A percentile compares a stretch with the other conserved stretches of the same genome.
phyloP scores from a whole-genome alignment of 2,888 invertebrate species.

The Acrobasis repandana region DNA sequence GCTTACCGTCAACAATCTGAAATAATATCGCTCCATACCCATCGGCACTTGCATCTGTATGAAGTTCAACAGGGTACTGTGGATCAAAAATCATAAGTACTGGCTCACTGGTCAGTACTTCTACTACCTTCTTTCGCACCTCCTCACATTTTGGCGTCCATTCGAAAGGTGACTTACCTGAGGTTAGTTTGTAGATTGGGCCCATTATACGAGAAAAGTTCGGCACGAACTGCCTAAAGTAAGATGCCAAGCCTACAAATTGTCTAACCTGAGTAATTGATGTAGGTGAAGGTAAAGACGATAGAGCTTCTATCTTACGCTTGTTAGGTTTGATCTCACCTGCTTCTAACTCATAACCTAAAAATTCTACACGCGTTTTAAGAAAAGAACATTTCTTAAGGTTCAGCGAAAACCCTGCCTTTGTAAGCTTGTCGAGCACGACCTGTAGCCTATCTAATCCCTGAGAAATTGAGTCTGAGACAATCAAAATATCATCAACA shows the following conservation, averaged over 20 bases:
- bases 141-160: constrained; percentile 30
- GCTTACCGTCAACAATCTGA: constrained; percentile 25
- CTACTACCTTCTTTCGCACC: constrained; percentile 30
- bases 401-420: constrained; percentile 35
- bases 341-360: constrained; percentile 30
- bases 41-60: constrained; percentile 34
- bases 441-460: constrained; percentile 25
- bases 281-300: constrained; percentile 28
- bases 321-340: constrained; percentile 35
- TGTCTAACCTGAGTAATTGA: constrained; percentile 33
- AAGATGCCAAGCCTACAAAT: constrained; percentile 34
- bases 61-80: constrained; percentile 28
- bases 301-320: constrained; percentile 33
- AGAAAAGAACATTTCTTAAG: constrained; percentile 35
- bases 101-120: constrained; percentile 28
- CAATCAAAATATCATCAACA: constrained; percentile 32
- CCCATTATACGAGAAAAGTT: too few species aligned
- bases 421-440: constrained; percentile 20
- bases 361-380: constrained; percentile 29
- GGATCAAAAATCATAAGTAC: constrained; percentile 35
- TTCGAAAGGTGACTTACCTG: neutral
- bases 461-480: constrained; percentile 17
- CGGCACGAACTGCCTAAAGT: constrained; percentile 32
- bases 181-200: constrained; percentile 22
- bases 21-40: constrained; percentile 36